These are phyloP conservation scores for Sebastes hubbsi DNA, from an alignment of 2,797 vertebrate species.

Conservation along the genomic window DNA sequence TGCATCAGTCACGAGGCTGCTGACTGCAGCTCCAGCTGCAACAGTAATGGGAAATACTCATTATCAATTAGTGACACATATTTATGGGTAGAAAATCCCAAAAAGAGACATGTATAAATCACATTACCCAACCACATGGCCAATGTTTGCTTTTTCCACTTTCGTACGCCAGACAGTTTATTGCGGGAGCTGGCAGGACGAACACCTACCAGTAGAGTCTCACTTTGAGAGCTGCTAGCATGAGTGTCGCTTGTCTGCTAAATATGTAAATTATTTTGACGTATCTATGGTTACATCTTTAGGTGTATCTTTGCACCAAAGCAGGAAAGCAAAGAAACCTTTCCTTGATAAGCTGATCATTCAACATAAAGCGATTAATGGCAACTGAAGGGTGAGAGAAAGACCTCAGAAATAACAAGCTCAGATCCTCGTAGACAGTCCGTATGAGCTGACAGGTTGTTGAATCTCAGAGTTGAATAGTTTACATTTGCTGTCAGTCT, in stretches of 20 bases:
- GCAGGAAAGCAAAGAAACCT: neutral
- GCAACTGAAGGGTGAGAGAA: neutral
- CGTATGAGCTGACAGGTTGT: constrained; percentile 19
- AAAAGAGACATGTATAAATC: constrained; percentile 49
- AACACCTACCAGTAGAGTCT: neutral
- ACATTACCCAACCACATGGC: constrained; percentile 23
- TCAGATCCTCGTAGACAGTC: neutral
- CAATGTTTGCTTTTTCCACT: constrained; percentile 68
- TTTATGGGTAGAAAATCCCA: constrained; percentile 18
- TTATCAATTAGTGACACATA: constrained; percentile 28
- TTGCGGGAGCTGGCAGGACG: constrained; percentile 10
- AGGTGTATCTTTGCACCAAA: neutral
- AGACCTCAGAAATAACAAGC: neutral
- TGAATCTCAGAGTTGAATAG: constrained; percentile 10
- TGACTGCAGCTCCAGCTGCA: constrained; percentile 39
- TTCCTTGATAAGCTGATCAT: constrained; percentile 1
- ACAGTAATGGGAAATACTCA: constrained; percentile 36
- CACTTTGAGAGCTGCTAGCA: neutral
- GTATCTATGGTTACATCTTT: neutral
- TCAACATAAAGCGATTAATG: neutral
- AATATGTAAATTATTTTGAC: neutral
- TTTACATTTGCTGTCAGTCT: constrained; percentile 58
- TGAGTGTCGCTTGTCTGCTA: neutral
- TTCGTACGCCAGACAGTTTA: constrained; percentile 38
- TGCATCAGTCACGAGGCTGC: constrained; percentile 33